Base-by-base conservation (phyloP, 2,113 vertebrate species). In the Percopsis transmontana region DNA sequence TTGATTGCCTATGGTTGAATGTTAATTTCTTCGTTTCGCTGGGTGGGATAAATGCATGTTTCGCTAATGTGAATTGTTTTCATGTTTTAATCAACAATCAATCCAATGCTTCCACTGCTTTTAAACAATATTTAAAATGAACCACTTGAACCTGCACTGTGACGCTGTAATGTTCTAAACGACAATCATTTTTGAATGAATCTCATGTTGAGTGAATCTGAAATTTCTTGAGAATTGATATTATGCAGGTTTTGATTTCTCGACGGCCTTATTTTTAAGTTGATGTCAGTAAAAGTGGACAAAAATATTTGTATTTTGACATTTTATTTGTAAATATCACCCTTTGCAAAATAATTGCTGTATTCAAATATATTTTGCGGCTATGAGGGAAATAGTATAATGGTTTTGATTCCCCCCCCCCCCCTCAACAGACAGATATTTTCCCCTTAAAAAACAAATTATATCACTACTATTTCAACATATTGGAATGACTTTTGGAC, bases 91-190 rank as follows among this genome's bases (percentile, higher is more conserved):
- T 77, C 79, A 84, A 80, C 75, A 77, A 81, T 65, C 71, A 79
- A 73, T 85, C 72, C 66, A 70, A 85, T 81, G 82, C 87, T 84
- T 89, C 85, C 88, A 86, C 80, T 59, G 80, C 83, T 80, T 82
- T 65, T 62, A 62, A 82, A 83, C 73, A 53, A 53, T 82, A 55
- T 54, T 66, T 24, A 54, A 78, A 62, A 56, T 67, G 33, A 63
- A 88, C 80, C 80, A 75, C 80, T 81, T 74, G 80, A 89, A 85
- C 87, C 85, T 82, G 86, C 91, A 92, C 90, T 92, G 91, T 92
- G 89, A 89, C 85, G 81, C 85, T 82, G 87, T 85, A 82, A 87
- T 86, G 83, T 84, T 87, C 88, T 82, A 84, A 83, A 85, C 84
- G 89, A 91, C 91, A 90, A 91, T 88, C 89, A 87, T 87, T 85